Evolutionary conservation across 2,797 vertebrate species (phyloP), one percentile per base, ranked within the genome.

Genomic region (Cryptoprocta ferox): DNA sequence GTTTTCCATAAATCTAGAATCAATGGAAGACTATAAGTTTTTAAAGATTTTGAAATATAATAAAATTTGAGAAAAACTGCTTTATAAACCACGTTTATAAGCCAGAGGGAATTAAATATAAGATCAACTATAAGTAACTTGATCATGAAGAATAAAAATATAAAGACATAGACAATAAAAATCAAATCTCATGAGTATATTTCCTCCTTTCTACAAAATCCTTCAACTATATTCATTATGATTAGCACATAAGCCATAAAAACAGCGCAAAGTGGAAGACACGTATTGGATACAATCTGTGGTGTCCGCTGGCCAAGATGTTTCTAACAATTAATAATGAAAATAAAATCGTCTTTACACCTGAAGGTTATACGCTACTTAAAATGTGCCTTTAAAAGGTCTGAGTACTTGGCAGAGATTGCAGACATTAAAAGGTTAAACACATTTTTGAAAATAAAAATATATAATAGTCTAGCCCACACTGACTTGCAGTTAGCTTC

Each of bases 141-240:
- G 71, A 91, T 96, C 84, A 53, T 21, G 89, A 82, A 28, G 10
- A 89, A 82, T 78, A 89, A 89, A 83, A 61, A 84, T 39, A 93
- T 14, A 85, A 37, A 94, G 45, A 65, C 50, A 88, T 1, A 82
- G 24, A 56, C 14, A 83, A 45, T 48, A 70, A 83, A 86, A 94
- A 61, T 9, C 28, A 91, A 88, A 6, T 45, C 63, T n/a, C 48
- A 26, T 19, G 63, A 28, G 26, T 59, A 18, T 48, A 42, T 42
- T 39, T 84, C 37, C 59, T 94, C 37, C 48, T 87, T 82, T 78
- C 89, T 70, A 75, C 16, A 88, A 86, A 87, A 48, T 50, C 61
- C 19, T 63, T 61, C 75, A 61, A 26, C 18, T 45, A 9, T 32
- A 39, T 16, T 32, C 59, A 65, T 32, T 50, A 10, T 21, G 39